A percentile compares a stretch with the other conserved stretches of the same genome.
These are phyloP conservation scores for Sylvilagus floridanus DNA, from an alignment of 2,797 vertebrate genomes.

Conservation along the genomic window DNA sequence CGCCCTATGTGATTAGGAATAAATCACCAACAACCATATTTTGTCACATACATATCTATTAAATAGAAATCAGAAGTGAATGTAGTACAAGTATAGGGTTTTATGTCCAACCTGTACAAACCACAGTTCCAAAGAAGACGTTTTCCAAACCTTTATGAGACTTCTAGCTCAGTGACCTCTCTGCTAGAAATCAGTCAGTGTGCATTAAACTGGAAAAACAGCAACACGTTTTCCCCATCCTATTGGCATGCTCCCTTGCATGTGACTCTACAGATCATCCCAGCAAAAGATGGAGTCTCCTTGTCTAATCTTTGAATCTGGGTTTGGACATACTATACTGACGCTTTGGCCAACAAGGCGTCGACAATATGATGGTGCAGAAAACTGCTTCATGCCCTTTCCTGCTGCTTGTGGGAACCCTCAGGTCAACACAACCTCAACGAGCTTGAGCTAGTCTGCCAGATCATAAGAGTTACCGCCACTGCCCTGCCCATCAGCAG, in stretches of 20 bases:
- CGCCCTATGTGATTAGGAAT: background rate
- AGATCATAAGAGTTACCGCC: background rate
- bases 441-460: background rate
- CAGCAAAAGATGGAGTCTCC: background rate
- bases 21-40: background rate
- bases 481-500: background rate
- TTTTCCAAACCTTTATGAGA: background rate
- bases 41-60: conserved; percentile 23
- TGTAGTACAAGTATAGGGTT: background rate
- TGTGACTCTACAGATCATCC: background rate
- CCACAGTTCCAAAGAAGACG: background rate
- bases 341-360: background rate
- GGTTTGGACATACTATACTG: background rate
- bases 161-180: background rate
- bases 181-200: background rate
- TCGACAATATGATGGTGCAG: background rate
- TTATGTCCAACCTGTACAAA: background rate
- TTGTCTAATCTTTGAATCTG: background rate
- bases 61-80: conserved; percentile 14
- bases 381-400: background rate
- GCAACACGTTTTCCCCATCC: background rate
- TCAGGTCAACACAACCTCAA: background rate
- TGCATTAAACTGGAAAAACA: background rate
- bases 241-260: background rate
- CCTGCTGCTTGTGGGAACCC: background rate